Evolutionary conservation across 2,113 vertebrate species (phyloP), one percentile per base, ranked within the genome.

Genomic region (Scomber japonicus): DNA sequence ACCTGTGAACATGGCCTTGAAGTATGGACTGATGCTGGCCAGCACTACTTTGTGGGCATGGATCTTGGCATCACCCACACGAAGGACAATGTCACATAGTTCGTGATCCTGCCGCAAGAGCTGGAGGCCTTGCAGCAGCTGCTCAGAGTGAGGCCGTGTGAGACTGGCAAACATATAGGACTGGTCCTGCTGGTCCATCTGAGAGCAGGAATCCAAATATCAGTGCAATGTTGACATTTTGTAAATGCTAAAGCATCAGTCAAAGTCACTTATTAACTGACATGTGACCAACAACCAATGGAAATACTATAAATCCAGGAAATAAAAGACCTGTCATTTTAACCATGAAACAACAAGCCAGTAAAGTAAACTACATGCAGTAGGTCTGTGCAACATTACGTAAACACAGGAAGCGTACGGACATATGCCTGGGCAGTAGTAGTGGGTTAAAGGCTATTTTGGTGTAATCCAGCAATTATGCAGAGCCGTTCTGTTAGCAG

Each of bases 1-100:
- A 64, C 98, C 97, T 0, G 98, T 98, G 94, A 99, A 99, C 98
- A 99, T 99, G 93, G 98, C 98, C 94, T 98, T 99, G 94, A 99
- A 99, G 92, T 99, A 99, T 0, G 98, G 98, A 81, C 98, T 99
- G 94, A 99, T 97, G 94, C 97, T 97, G 90, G 98, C 98, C 80
- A 99, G 95, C 75, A 99, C 98, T 88, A 95, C 98, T 88, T 97
- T 99, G 94, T 99, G 98, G 1, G 98, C 98, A 55, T 99, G 97
- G 89, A 99, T 98, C 95, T 99, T 98, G 94, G 95, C 96, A 88
- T 98, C 98, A 15, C 98, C 98, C 60, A 98, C 97, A 2, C 98
- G 93, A 17, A 99, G 97, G 83, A 98, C 85, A 49, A 99, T 94
- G 93, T 99, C 98, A 62, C 98, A 99, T 71, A 99, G 97, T 94